Percentiles rank a stretch among this genome's conserved stretches.
Evolutionary conservation across 2,888 invertebrate genomes (phyloP).

Genomic region (Tipula unca): DNA sequence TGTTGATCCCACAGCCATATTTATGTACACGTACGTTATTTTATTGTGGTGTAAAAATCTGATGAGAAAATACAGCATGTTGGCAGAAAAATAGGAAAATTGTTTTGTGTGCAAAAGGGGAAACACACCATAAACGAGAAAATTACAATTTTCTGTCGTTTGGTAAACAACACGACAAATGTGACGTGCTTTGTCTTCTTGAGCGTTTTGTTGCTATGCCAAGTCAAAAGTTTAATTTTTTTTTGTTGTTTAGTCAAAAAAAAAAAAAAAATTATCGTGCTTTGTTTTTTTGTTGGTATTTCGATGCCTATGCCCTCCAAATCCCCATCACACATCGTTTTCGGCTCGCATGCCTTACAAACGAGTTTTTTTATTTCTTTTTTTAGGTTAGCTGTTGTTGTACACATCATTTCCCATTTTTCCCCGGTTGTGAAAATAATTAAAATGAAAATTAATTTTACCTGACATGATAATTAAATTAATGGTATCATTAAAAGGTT

Average conservation of each 20-base stretch:
- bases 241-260: neutral
- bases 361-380: neutral
- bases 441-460: neutral
- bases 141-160: neutral
- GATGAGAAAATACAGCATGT: neutral
- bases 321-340: neutral
- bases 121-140: neutral
- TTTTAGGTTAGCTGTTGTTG: neutral
- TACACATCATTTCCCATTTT: neutral
- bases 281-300: neutral
- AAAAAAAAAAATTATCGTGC: neutral
- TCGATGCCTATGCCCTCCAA: neutral
- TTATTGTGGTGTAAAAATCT: neutral
- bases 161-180: neutral
- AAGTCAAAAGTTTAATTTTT: neutral
- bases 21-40: neutral
- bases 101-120: neutral
- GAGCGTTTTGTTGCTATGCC: neutral
- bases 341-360: neutral
- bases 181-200: neutral
- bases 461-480: slow-evolving; percentile 8
- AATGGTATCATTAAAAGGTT: neutral
- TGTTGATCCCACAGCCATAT: neutral
- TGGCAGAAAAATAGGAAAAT: neutral
- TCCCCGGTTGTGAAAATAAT: neutral